A percentile compares a stretch with the other conserved stretches of the same genome.
Conservation (phyloP, 2,797 vertebrate genomes). For the Fundulus diaphanus region DNA sequence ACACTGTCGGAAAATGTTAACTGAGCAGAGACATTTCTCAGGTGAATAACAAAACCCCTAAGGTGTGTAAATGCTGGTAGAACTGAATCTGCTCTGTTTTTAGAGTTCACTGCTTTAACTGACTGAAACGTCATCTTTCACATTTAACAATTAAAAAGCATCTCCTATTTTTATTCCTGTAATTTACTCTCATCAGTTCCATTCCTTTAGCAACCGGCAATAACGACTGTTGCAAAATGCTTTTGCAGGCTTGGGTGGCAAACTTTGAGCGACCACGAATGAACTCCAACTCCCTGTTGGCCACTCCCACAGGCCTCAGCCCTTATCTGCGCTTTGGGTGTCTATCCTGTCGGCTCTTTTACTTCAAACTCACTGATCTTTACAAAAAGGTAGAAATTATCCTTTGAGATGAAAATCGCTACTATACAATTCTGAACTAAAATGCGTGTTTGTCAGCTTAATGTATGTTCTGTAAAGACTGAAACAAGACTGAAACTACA, state of each 20-base stretch:
- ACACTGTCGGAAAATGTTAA: neutral
- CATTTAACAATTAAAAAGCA: neutral
- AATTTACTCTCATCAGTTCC: neutral
- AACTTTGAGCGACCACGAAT: conserved; percentile 95
- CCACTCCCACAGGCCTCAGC: conserved; percentile 93
- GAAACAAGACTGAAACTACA: neutral
- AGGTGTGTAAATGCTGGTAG: neutral
- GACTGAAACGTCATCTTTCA: neutral
- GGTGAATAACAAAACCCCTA: neutral
- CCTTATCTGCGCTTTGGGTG: conserved; percentile 96
- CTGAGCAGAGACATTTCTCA: neutral
- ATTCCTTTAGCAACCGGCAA: neutral
- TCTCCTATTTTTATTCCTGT: neutral
- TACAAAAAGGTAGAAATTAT: conserved; percentile 89
- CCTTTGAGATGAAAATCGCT: neutral
- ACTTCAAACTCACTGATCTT: conserved; percentile 94
- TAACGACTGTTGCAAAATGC: conserved; percentile 5
- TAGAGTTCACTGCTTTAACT: neutral
- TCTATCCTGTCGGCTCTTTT: conserved; percentile 93
- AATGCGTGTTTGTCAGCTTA: neutral
- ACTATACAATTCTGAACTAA: neutral
- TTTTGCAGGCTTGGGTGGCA: conserved; percentile 91
- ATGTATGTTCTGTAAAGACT: neutral
- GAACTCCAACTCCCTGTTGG: conserved; percentile 93
- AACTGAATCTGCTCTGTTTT: neutral